phyloP scores from a whole-genome alignment of 2,113 vertebrate species.

The Bostrychus sinensis region DNA sequence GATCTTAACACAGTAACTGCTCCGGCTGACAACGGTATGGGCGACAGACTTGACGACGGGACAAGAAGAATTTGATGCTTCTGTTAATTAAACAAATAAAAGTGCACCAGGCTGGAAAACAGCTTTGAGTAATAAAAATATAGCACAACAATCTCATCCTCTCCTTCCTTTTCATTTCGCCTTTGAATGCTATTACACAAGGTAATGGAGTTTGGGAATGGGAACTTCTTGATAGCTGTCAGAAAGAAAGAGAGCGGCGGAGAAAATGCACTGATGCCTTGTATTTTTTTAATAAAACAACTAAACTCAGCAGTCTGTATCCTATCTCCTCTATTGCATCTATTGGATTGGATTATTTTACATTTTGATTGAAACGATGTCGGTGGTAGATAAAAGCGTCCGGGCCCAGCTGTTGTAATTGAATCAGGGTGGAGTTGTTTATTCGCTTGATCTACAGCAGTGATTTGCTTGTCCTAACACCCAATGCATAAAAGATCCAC shows the following conservation, averaged over 20 bases:
- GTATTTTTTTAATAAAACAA: conserved; percentile 90
- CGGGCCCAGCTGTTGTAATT: conserved; percentile 90
- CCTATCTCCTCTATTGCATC: conserved; percentile 91
- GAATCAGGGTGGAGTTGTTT: conserved; percentile 94
- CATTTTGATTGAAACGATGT: conserved; percentile 99
- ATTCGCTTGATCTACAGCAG: conserved; percentile 91
- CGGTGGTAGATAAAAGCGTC: conserved; percentile 91
- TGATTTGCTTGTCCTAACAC: conserved; percentile 90
- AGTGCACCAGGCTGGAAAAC: conserved; percentile 85
- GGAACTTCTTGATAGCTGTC: conserved; percentile 88
- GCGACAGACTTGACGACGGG: conserved; percentile 66
- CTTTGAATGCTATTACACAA: conserved; percentile 89
- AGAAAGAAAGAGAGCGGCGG: conserved; percentile 67
- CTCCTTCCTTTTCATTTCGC: conserved; percentile 82
- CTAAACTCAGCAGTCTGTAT: conserved; percentile 93
- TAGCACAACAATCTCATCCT: conserved; percentile 85
- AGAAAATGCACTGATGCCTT: conserved; percentile 72
- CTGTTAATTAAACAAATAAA: conserved; percentile 92
- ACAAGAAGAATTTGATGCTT: conserved; percentile 80
- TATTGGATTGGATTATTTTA: conserved; percentile 99
- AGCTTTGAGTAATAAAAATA: conserved; percentile 90
- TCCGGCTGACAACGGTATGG: conserved; percentile 63
- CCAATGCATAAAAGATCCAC: conserved; percentile 93
- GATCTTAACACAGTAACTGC: conserved; percentile 70
- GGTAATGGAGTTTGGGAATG: conserved; percentile 91